phyloP scores from a whole-genome alignment of 2,113 vertebrate species.

The Zosterops lateralis region DNA sequence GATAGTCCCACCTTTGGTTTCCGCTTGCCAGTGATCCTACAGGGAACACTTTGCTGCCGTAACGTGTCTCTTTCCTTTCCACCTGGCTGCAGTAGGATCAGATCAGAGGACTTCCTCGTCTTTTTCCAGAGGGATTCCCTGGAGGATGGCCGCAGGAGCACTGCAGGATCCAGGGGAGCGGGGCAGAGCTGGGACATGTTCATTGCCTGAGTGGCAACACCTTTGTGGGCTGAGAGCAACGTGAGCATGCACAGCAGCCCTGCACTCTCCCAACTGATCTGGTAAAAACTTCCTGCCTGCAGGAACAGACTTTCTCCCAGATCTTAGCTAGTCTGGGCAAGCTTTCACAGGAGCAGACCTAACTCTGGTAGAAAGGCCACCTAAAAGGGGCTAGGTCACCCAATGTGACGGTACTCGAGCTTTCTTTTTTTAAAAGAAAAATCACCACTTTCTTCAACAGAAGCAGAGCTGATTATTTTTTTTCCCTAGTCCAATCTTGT shows the following conservation, averaged over 20 bases:
- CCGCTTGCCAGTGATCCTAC: background rate
- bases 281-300: background rate
- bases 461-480: background rate
- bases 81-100: background rate
- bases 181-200: background rate
- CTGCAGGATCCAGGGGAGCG: accelerated
- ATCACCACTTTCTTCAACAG: background rate
- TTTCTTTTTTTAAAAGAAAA: background rate
- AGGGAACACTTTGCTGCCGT: slow-evolving; percentile 50
- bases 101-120: background rate
- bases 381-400: background rate
- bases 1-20: slow-evolving; percentile 42
- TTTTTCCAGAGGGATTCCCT: background rate
- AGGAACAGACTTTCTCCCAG: background rate
- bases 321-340: background rate
- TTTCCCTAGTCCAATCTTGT: background rate
- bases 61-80: background rate
- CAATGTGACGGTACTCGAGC: accelerated
- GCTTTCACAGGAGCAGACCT: background rate
- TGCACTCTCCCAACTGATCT: background rate
- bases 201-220: accelerated
- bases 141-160: accelerated
- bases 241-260: accelerated
- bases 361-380: background rate
- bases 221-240: accelerated